phyloP scores from a whole-genome alignment of 2,797 vertebrate genomes.

The Semotilus atromaculatus region DNA sequence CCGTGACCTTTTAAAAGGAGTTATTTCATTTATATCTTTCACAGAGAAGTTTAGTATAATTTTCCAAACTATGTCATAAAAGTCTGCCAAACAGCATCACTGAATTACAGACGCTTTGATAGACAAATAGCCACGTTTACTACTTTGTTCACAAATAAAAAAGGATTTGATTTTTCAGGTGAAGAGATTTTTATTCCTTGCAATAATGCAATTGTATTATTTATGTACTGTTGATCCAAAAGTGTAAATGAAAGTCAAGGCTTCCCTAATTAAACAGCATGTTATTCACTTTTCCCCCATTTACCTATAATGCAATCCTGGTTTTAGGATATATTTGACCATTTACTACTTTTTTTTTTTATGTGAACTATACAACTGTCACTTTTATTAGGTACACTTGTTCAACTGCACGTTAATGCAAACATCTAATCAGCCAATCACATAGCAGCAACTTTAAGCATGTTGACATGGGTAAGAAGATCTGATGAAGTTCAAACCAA shows the following conservation, averaged over 20 bases:
- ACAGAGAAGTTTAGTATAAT: too few species aligned
- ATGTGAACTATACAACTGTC: too few species aligned
- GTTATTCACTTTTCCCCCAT: not conserved
- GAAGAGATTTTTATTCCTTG: not conserved
- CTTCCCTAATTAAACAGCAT: not conserved
- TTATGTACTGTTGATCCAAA: not conserved
- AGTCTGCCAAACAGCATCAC: too few species aligned
- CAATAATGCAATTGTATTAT: not conserved
- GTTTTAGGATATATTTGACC: not conserved
- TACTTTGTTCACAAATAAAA: not conserved
- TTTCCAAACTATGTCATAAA: not conserved
- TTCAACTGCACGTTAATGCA: not conserved
- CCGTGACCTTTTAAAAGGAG: not conserved
- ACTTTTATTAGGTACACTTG: not conserved
- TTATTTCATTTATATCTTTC: not conserved
- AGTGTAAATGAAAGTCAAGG: not conserved
- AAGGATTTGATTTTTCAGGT: not conserved
- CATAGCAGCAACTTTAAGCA: not conserved
- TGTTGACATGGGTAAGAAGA: not conserved
- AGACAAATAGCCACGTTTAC: not conserved
- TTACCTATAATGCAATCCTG: not conserved
- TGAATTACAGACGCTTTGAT: not conserved
- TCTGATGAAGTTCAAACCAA: not conserved
- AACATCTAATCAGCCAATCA: not conserved
- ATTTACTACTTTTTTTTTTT: not conserved